Base-by-base conservation (phyloP, 2,113 vertebrate genomes). In the Tetrax tetrax region DNA sequence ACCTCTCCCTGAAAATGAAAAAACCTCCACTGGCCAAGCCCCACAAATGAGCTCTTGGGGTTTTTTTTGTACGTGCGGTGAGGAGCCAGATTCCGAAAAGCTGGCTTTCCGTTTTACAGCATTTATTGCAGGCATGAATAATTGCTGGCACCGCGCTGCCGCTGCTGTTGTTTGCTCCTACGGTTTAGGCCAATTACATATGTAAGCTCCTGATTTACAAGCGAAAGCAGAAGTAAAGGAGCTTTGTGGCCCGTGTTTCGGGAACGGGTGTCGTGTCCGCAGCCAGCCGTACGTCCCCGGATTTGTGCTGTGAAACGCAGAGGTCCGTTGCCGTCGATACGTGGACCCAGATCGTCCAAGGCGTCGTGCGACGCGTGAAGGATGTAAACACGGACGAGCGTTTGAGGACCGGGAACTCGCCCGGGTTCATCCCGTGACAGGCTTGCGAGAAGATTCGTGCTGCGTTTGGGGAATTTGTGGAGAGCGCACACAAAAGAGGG, bases 191-290 rank as follows among this genome's bases (percentile, higher is more conserved):
- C 96, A 96, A 96, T 95, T 95, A 96, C 96, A 96, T 59, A 15
- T 96, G 95, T 96, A 96, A 96, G 81, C 61, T 29, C 72, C 72
- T 95, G 94, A 96, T 95, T 94, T 96, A 97, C 96, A 95, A 96
- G 87, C 89, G 71, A 76, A 95, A 95, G 87, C 91, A 95, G 89
- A 95, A 72, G 65, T 68, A 23, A 95, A 94, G 95, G 82, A 92
- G 93, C 93, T 96, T 87, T 85, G 89, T 93, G 82, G 84, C 82
- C 90, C 80, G 80, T 61, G 83, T 94, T 96, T 93, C 35, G 57
- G 28, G 78, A 91, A 23, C 23, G 10, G 72, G 50, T 48, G 31
- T 80, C 20, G 37, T 65, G 70, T 57, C 91, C 51, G 2, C 7
- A 4, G 70, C 45, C 64, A 48, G 87, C 70, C 75, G 56, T 33